Evolutionary conservation across 2,797 vertebrate species (phyloP), one percentile per base, ranked within the genome.

Genomic region (Muscicapa striata): DNA sequence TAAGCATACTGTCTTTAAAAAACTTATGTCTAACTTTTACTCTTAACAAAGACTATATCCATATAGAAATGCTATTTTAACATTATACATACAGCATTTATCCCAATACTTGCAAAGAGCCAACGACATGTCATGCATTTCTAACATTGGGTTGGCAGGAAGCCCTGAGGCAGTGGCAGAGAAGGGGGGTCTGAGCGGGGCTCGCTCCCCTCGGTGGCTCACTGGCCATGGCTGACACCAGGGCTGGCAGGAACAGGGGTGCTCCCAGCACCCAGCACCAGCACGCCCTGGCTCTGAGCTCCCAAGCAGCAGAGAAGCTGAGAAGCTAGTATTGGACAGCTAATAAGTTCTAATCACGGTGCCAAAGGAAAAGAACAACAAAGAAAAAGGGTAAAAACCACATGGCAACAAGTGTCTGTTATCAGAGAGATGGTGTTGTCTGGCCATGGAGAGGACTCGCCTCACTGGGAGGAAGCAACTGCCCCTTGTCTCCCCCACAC

Each of bases 401-500:
- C 14, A 11, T 0, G 2, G 62, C 27, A 38, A 13, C 17, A 57
- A n/a, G 62, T 51, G 16, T 38, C 41, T 45, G 21, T 32, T 4
- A 4, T 38, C 21, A 66, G 9, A 43, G 32, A 55, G 41, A 17
- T 38, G 5, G 2, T 1, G 0, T 41, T 1, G 1, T 7, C 22
- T 22, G 22, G 51, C 17, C 5, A 2, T 46, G 41, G 51, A 55
- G 41, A 38, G 27, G n/a, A 46, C 9, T 46, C 17, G 1, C 62
- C 62, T 38, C 14, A 38, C 4, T 7, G 5, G 61, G 38, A 55
- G 26, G 21, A 78, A 36, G n/a, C 8, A 36, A 24, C 15, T 0
- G 0, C 20, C 10, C 20, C 20, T 36, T 1, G 0, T 52, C 4
- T 24, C 19, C 29, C 14, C 4, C 1, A 11, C 14, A 43, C 32